Base-by-base conservation (phyloP, 1,140 invertebrate genomes). In the Panulirus ornatus region DNA sequence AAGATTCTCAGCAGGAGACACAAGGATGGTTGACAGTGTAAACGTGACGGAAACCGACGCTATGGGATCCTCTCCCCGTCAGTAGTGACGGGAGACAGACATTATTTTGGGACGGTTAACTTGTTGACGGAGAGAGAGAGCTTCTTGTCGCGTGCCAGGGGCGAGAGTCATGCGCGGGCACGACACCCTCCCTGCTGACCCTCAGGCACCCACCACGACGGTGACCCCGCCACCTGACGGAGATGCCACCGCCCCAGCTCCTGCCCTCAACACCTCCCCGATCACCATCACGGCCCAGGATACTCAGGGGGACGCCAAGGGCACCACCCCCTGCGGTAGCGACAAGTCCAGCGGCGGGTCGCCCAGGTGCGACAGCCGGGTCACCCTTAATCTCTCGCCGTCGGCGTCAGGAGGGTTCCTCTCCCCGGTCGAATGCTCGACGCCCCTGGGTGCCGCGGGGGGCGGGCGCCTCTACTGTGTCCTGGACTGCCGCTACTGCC, bases 401-500 rank as follows among this genome's bases (percentile, higher is more conserved):
- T 78, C 82, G 1, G 70, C 44, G 9, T 40, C 44, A 19, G 75
- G 83, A 5, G 82, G 73, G 22, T 84, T 85, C 73, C 76, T 84
- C 19, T 90, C 88, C n/a, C 88, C 88, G 1, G 82, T 84, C 34
- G 88, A 90, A 54, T 90, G 88, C 73, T 78, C 82, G 8, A 84
- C 75, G 47, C 82, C 88, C 54, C 66, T 89, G 11, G 75, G 82
- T 27, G 47, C 88, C 70, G 22, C 40, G 1, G 79, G 79, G 8
- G 36, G 66, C 47, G 42, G 42, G n/a, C 40, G 88, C 2, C 27
- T 73, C 40, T 79, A 44, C n/a, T 90, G 88, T 51, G 88, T 90
- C 30, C 54, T 90, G n/a, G 88, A 90, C 75, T 90, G 88, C n/a
- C 88, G 88, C 27, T 90, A 84, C 51, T 90, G 88, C 36, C 88